phyloP scores from a whole-genome alignment of 2,113 vertebrate genomes.

The Theristicus caerulescens region DNA sequence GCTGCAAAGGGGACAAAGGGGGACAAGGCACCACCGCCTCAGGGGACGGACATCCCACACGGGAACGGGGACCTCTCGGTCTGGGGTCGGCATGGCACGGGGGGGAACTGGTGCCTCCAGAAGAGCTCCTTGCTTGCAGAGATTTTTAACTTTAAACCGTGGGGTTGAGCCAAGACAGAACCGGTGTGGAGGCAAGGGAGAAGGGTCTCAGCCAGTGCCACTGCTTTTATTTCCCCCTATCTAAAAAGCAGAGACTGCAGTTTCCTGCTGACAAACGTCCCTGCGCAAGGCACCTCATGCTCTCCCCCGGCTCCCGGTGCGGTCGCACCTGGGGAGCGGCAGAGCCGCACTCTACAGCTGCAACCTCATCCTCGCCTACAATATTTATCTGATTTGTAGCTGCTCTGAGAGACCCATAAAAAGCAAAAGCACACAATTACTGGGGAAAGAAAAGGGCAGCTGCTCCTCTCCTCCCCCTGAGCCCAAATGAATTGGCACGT shows the following conservation, averaged over 20 bases:
- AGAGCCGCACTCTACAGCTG: background rate
- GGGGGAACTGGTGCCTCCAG: background rate
- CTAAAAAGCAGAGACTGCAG: background rate
- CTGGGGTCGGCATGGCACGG: background rate
- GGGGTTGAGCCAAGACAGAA: background rate
- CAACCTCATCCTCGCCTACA: background rate
- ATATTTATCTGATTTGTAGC: slow-evolving; percentile 32
- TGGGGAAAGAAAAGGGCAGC: slow-evolving; percentile 41
- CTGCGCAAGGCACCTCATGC: background rate
- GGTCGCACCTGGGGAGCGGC: background rate
- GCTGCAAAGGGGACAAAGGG: background rate
- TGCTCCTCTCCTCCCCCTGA: slow-evolving; percentile 40
- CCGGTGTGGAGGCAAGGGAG: background rate
- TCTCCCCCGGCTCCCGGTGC: background rate
- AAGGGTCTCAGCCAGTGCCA: background rate
- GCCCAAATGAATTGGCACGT: background rate
- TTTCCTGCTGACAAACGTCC: background rate
- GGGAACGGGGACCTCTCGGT: fast-evolving
- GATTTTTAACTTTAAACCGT: background rate
- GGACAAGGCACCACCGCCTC: background rate
- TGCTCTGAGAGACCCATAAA: slow-evolving; percentile 35
- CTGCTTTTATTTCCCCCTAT: background rate
- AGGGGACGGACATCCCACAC: fast-evolving
- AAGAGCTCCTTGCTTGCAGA: background rate
- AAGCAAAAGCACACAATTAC: slow-evolving; percentile 43